Conservation (phyloP, 2,888 invertebrate genomes). For the Alviniconcha strummeri region DNA sequence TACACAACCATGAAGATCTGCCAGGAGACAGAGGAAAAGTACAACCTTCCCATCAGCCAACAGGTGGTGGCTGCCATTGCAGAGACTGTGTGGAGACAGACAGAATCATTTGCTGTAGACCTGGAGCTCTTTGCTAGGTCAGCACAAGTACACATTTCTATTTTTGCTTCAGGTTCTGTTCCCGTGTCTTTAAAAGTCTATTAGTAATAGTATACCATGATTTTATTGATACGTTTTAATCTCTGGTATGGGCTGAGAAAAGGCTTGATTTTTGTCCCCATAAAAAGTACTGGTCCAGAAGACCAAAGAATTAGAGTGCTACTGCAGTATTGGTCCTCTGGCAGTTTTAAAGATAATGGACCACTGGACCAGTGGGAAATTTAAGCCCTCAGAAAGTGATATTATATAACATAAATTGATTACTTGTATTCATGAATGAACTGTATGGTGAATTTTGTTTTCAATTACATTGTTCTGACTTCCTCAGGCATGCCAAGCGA, state of each 20-base stretch:
- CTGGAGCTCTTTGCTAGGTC: conserved; percentile 23
- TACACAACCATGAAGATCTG: conserved; percentile 29
- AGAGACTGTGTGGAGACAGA: conserved; percentile 29
- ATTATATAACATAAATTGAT: neutral
- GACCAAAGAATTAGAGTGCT: neutral
- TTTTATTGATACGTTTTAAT: too few relatives aligned
- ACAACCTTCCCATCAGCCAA: conserved; percentile 6
- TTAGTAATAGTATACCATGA: neutral
- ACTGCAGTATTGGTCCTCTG: neutral
- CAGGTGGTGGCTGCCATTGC: conserved; percentile 25
- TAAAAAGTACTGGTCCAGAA: neutral
- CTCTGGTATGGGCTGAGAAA: neutral
- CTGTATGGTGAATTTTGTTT: too few relatives aligned
- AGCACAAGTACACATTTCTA: neutral
- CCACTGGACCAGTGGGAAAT: neutral
- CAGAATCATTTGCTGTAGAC: conserved; percentile 30
- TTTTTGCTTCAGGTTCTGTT: too few relatives aligned
- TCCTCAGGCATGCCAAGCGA: conserved; percentile 22
- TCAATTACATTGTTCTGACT: neutral
- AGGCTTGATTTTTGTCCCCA: neutral
- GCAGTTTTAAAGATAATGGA: neutral
- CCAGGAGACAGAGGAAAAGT: conserved; percentile 24
- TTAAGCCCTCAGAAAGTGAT: neutral
- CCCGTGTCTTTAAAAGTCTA: neutral
- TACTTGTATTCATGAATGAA: neutral